These are phyloP conservation scores for Pavo muticus DNA, from an alignment of 2,113 vertebrate species.

Conservation along the genomic window DNA sequence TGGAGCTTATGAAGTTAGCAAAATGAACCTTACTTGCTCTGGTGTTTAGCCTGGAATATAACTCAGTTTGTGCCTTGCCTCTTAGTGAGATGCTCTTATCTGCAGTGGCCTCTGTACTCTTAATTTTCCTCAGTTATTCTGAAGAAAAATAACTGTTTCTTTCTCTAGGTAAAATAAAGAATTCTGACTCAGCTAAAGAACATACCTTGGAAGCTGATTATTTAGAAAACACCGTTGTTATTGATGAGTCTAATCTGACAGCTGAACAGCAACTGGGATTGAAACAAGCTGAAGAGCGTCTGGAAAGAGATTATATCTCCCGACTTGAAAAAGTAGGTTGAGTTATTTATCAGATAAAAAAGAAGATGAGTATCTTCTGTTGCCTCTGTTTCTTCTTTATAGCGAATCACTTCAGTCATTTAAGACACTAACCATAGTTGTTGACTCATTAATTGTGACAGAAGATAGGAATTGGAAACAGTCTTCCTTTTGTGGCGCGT, in stretches of 20 bases:
- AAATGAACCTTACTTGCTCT: background rate
- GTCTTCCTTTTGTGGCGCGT: background rate
- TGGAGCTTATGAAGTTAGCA: background rate
- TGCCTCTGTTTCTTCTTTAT: slow-evolving; percentile 1
- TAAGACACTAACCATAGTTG: background rate
- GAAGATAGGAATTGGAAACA: background rate
- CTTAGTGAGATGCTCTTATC: background rate
- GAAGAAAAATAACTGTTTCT: slow-evolving; percentile 39
- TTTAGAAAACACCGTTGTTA: slow-evolving; percentile 76
- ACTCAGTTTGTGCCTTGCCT: background rate
- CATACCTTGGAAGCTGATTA: slow-evolving; percentile 77
- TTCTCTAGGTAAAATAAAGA: slow-evolving; percentile 82
- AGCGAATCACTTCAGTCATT: background rate
- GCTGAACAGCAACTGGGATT: slow-evolving; percentile 94
- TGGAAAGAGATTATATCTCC: slow-evolving; percentile 96
- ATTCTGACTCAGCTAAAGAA: slow-evolving; percentile 77
- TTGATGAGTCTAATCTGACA: slow-evolving; percentile 85
- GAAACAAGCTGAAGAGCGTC: slow-evolving; percentile 96
- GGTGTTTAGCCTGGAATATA: background rate
- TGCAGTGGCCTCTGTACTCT: background rate
- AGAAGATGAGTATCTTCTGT: slow-evolving; percentile 24
- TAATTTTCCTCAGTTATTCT: background rate
- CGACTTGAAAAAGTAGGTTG: slow-evolving; percentile 90
- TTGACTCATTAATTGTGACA: background rate
- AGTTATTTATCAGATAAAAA: slow-evolving; percentile 40